Conservation (phyloP, 2,113 vertebrate species). For the Carassius gibelio region DNA sequence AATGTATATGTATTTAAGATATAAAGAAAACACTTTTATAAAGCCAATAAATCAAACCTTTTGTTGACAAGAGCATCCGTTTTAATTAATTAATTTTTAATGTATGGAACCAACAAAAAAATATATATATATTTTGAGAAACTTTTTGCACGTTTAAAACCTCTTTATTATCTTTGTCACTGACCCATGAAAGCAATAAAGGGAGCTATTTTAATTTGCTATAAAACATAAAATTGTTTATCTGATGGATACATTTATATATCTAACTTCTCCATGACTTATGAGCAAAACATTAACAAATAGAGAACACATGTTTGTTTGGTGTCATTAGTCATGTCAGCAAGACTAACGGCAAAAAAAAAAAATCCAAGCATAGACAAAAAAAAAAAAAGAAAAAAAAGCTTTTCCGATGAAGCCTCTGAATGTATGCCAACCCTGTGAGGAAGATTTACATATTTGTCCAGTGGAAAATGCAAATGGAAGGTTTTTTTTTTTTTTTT, state of each 20-base stretch:
- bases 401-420: not conserved
- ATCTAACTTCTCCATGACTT: not conserved
- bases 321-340: conserved; percentile 34
- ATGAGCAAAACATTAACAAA: conserved; percentile 21
- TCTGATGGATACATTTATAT: not conserved
- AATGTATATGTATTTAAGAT: too few relatives aligned
- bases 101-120: too few relatives aligned
- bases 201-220: not conserved
- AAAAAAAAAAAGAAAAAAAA: not conserved
- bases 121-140: not conserved
- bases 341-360: not conserved
- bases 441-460: conserved; percentile 22
- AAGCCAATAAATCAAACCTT: too few relatives aligned
- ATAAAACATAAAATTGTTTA: not conserved
- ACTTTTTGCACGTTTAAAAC: not conserved
- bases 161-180: not conserved
- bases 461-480: not conserved
- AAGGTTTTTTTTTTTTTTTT: not conserved
- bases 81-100: too few relatives aligned
- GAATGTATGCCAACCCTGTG: not conserved
- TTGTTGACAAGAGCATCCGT: too few relatives aligned
- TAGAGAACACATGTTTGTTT: conserved; percentile 17
- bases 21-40: too few relatives aligned
- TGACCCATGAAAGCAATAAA: not conserved
- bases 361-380: not conserved